Conservation (phyloP, 30 jellyfish, hydroid and myxozoan species). For the Mastigias papua region DNA sequence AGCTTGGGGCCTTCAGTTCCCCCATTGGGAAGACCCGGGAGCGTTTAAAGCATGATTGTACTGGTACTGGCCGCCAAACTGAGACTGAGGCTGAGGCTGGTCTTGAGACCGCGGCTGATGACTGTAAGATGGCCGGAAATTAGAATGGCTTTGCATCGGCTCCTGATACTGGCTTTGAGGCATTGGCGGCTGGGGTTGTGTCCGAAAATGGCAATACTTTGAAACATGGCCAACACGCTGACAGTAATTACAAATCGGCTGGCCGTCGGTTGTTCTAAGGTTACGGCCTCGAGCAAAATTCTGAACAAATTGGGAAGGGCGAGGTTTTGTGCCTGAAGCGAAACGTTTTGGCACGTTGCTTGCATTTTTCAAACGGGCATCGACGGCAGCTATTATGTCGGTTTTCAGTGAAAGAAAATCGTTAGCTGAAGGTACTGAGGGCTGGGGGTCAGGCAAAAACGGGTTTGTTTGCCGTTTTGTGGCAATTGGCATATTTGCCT, state of each 20-base stretch:
- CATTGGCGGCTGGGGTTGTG: not conserved
- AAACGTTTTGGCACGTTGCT: not conserved
- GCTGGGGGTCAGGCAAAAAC: not conserved
- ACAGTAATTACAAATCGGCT: slow-evolving; percentile 34
- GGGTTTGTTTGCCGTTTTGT: not conserved
- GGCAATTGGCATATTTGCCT: not conserved
- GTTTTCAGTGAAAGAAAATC: not conserved
- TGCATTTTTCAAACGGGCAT: not conserved
- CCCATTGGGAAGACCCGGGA: not conserved
- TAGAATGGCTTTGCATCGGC: not conserved
- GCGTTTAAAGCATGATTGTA: not conserved
- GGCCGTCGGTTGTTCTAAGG: slow-evolving; percentile 37
- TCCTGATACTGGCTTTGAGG: slow-evolving; percentile 6
- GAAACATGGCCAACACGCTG: slow-evolving; percentile 32
- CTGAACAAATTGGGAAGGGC: not conserved
- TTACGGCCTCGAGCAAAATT: slow-evolving; percentile 26
- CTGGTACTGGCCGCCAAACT: not conserved
- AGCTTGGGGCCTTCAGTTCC: slow-evolving; percentile 15
- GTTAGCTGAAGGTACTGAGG: not conserved
- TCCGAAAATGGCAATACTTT: not conserved
- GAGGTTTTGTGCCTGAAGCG: slow-evolving; percentile 1
- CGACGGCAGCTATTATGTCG: slow-evolving; percentile 1
- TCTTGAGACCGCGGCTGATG: not conserved
- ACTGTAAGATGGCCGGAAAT: not conserved
- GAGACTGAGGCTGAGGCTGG: slow-evolving; percentile 2